Evolutionary conservation across 1,140 invertebrate species (phyloP).

Genomic region (Drosophila funebris): DNA sequence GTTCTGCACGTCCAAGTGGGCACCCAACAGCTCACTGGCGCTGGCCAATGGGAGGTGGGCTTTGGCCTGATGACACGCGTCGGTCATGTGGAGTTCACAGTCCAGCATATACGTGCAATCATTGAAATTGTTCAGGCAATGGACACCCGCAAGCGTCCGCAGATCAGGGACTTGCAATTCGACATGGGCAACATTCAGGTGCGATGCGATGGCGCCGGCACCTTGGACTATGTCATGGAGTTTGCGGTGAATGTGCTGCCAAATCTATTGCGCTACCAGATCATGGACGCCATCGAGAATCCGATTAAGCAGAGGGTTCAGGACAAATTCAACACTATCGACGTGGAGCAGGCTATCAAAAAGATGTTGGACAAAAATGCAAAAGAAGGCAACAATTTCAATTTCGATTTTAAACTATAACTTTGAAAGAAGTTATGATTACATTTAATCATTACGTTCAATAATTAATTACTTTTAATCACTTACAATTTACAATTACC

Average conservation of each 20-base stretch:
- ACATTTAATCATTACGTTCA: neutral
- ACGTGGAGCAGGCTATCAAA: conserved; percentile 89
- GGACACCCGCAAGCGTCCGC: conserved; percentile 89
- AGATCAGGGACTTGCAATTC: conserved; percentile 89
- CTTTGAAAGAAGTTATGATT: neutral
- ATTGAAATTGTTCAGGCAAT: conserved; percentile 89
- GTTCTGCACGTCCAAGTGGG: conserved; percentile 87
- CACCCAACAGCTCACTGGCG: conserved; percentile 90
- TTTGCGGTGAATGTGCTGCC: conserved; percentile 91
- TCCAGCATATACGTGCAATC: conserved; percentile 89
- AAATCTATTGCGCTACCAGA: conserved; percentile 92
- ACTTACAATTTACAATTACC: neutral
- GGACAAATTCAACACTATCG: conserved; percentile 87
- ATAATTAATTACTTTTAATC: conserved; percentile 11
- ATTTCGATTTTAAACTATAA: conserved; percentile 55
- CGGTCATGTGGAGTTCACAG: conserved; percentile 89
- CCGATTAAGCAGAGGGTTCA: conserved; percentile 88
- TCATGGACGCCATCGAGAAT: conserved; percentile 91
- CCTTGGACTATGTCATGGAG: conserved; percentile 91
- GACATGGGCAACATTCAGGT: conserved; percentile 93
- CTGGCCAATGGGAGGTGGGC: conserved; percentile 90
- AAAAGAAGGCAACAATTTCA: conserved; percentile 78
- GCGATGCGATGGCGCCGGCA: conserved; percentile 90
- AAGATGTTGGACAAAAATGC: conserved; percentile 87
- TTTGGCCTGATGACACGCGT: conserved; percentile 88